These are phyloP conservation scores for Poeciliopsis prolifica DNA, from an alignment of 2,113 vertebrate species.

Conservation along the genomic window DNA sequence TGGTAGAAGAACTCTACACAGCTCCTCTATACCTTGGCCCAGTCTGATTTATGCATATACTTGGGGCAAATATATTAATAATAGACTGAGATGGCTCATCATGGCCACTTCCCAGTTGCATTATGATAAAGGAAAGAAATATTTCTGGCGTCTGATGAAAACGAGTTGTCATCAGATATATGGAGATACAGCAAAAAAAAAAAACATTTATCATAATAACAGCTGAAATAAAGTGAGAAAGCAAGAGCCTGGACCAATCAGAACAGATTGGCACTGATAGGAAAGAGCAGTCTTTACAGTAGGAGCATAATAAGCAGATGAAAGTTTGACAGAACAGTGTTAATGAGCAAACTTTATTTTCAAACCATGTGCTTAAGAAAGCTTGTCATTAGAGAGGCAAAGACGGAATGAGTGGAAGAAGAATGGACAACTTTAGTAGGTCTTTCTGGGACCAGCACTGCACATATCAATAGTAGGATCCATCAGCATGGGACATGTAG, in stretches of 20 bases:
- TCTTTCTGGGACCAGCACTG: slow-evolving; percentile 1
- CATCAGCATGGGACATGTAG: slow-evolving; percentile 34
- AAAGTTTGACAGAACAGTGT: slow-evolving; percentile 35
- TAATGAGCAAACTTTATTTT: slow-evolving; percentile 46
- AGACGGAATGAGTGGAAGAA: neutral
- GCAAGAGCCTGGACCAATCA: neutral
- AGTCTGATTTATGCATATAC: too few species aligned
- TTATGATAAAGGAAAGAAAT: too few species aligned
- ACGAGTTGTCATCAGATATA: too few species aligned
- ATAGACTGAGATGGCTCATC: too few species aligned
- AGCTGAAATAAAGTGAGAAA: too few species aligned
- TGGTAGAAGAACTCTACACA: too few species aligned
- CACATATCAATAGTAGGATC: slow-evolving; percentile 31
- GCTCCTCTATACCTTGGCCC: too few species aligned
- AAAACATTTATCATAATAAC: too few species aligned
- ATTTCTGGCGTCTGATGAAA: too few species aligned
- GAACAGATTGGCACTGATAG: neutral
- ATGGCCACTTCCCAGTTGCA: too few species aligned
- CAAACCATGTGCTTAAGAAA: slow-evolving; percentile 40
- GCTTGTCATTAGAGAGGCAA: slow-evolving; percentile 10
- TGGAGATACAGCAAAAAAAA: too few species aligned
- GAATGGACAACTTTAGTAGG: neutral
- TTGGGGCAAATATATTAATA: too few species aligned
- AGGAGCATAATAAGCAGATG: slow-evolving; percentile 38
- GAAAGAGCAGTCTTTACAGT: slow-evolving; percentile 4